These are phyloP conservation scores for Microhierax caerulescens DNA, from an alignment of 2,797 vertebrate genomes.

Conservation along the genomic window DNA sequence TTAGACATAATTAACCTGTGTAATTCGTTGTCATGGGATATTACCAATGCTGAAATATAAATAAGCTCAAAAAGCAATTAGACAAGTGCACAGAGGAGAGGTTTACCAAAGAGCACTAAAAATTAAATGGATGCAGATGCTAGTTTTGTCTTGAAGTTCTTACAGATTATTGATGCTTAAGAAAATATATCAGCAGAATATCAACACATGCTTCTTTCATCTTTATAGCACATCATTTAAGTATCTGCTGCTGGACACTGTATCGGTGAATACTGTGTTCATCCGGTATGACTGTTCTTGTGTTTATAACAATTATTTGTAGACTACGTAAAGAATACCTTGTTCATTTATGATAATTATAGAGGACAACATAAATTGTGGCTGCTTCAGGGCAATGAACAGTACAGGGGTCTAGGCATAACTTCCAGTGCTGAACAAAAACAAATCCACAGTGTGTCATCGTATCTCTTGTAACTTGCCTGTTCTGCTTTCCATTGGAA, in stretches of 20 bases:
- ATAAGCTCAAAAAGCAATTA: not conserved
- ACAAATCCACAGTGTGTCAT: not conserved
- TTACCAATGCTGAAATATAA: not conserved
- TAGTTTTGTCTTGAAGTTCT: not conserved
- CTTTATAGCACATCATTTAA: not conserved
- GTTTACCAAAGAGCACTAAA: not conserved
- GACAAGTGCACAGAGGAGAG: not conserved
- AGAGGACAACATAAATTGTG: not conserved
- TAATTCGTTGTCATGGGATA: not conserved
- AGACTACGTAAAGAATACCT: not conserved
- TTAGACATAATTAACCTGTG: not conserved
- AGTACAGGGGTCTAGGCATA: not conserved
- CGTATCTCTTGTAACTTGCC: not conserved
- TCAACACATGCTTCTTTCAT: not conserved
- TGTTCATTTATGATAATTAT: not conserved
- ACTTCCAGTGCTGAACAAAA: not conserved
- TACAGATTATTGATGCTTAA: not conserved
- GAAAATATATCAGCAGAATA: not conserved
- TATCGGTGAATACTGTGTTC: not conserved
- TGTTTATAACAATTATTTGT: not conserved
- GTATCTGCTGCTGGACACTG: not conserved
- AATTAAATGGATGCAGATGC: not conserved
- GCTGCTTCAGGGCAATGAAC: not conserved
- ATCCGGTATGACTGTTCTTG: not conserved
- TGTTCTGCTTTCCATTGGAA: not conserved